Evolutionary conservation across 2,888 invertebrate genomes (phyloP).

Genomic region (Drosophila mettleri): DNA sequence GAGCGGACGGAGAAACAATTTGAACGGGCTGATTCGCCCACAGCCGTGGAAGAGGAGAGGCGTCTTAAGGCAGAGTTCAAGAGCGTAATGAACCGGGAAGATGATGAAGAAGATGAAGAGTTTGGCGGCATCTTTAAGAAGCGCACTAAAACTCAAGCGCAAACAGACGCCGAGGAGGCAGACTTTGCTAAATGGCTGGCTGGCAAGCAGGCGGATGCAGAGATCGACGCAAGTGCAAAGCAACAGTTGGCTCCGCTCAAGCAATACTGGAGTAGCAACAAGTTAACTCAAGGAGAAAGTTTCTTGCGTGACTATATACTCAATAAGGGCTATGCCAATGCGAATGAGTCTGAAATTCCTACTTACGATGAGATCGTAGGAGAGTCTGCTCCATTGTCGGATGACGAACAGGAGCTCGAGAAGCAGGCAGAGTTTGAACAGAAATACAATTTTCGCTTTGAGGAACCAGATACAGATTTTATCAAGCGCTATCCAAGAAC

Average conservation of each 20-base stretch:
- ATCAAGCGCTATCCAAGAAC: conserved; percentile 96
- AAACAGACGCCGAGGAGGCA: conserved; percentile 86
- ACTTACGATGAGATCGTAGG: conserved; percentile 89
- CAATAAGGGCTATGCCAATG: conserved; percentile 89
- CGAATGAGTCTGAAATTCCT: conserved; percentile 86
- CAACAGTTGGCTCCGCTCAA: conserved; percentile 90
- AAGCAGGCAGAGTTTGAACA: conserved; percentile 96
- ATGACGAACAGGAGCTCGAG: conserved; percentile 92
- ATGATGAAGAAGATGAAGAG: conserved; percentile 86
- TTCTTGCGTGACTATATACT: conserved; percentile 97
- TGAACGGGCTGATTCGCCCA: conserved; percentile 83
- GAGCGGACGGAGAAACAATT: conserved; percentile 50
- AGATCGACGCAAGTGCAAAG: conserved; percentile 87
- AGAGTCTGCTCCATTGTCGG: conserved; percentile 87
- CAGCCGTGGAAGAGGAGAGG: conserved; percentile 89
- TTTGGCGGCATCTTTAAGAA: conserved; percentile 87
- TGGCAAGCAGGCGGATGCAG: conserved; percentile 87
- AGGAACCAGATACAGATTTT: conserved; percentile 97
- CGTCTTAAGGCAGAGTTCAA: conserved; percentile 88
- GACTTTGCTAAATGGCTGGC: conserved; percentile 93
- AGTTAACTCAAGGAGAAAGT: conserved; percentile 92
- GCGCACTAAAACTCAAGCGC: conserved; percentile 86
- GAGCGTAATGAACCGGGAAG: conserved; percentile 85
- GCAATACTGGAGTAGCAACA: conserved; percentile 93
- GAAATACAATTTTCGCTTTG: conserved; percentile 98